These are phyloP conservation scores for Diorhabda sublineata DNA, from an alignment of 1,140 invertebrate genomes.

Conservation along the genomic window DNA sequence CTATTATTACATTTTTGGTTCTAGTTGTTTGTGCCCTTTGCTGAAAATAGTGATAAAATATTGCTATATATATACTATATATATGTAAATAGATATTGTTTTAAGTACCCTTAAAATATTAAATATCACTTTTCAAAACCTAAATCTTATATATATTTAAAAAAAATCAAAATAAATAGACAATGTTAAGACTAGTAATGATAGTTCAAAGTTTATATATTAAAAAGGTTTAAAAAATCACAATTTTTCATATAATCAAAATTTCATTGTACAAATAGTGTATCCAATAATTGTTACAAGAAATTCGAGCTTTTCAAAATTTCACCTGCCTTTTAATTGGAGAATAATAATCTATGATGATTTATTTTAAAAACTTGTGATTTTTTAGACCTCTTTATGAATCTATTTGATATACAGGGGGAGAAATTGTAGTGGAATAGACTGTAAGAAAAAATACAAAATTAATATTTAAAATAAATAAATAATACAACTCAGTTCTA, in stretches of 20 bases:
- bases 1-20: constrained; percentile 5
- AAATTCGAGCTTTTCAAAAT: too few relatives aligned
- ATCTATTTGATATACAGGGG: too few relatives aligned
- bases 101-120: constrained; percentile 14
- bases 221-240: too few relatives aligned
- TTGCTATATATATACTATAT: not conserved
- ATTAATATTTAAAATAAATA: constrained; percentile 7
- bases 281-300: too few relatives aligned
- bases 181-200: not conserved
- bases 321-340: too few relatives aligned
- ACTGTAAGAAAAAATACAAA: not conserved
- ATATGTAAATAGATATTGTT: constrained; percentile 11
- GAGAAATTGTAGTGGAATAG: too few relatives aligned
- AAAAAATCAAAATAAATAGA: constrained; percentile 3
- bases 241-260: too few relatives aligned
- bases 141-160: constrained; percentile 4
- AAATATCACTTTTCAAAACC: constrained; percentile 5
- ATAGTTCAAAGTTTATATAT: too few relatives aligned
- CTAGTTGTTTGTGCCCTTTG: constrained; percentile 6
- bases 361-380: too few relatives aligned
- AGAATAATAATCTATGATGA: too few relatives aligned
- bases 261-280: too few relatives aligned
- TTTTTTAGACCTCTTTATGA: too few relatives aligned
- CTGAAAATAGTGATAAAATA: not conserved
- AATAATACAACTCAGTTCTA: not conserved